A percentile compares a stretch with the other conserved stretches of the same genome.
These are phyloP conservation scores for Drymodes brunneopygia DNA, from an alignment of 2,113 vertebrate genomes.

Conservation along the genomic window DNA sequence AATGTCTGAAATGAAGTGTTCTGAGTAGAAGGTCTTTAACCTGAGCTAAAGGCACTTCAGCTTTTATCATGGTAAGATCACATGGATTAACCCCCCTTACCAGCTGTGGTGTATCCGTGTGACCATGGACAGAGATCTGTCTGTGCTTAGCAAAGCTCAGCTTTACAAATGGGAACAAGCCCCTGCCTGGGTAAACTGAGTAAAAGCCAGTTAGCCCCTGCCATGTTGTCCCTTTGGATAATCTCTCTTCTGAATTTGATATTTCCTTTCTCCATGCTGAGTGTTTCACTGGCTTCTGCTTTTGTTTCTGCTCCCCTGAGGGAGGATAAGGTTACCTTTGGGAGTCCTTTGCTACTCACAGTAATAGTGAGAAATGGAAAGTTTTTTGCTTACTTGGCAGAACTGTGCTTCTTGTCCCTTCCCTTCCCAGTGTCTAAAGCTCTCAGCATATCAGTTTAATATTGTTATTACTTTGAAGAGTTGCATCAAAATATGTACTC, in stretches of 20 bases:
- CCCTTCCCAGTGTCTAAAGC: background rate
- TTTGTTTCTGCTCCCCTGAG: constrained; percentile 23
- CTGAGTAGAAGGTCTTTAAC: background rate
- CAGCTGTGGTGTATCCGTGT: background rate
- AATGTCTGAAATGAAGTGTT: background rate
- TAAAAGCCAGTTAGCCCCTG: background rate
- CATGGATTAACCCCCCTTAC: background rate
- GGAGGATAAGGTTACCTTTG: constrained; percentile 21
- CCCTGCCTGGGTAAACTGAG: background rate
- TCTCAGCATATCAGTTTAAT: background rate
- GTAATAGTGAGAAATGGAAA: constrained; percentile 23
- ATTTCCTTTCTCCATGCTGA: background rate
- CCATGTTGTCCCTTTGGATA: background rate
- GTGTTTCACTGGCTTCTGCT: background rate
- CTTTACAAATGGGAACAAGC: background rate
- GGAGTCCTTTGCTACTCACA: background rate
- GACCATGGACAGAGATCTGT: background rate
- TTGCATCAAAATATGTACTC: background rate
- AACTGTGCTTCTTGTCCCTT: background rate
- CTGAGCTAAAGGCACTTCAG: background rate
- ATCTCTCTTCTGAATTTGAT: background rate
- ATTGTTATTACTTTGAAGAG: background rate
- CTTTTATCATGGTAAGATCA: background rate
- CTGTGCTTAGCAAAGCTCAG: background rate
- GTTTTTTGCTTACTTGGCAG: constrained; percentile 4